Conservation (phyloP, 2,113 vertebrate genomes). For the Neotoma lepida region DNA sequence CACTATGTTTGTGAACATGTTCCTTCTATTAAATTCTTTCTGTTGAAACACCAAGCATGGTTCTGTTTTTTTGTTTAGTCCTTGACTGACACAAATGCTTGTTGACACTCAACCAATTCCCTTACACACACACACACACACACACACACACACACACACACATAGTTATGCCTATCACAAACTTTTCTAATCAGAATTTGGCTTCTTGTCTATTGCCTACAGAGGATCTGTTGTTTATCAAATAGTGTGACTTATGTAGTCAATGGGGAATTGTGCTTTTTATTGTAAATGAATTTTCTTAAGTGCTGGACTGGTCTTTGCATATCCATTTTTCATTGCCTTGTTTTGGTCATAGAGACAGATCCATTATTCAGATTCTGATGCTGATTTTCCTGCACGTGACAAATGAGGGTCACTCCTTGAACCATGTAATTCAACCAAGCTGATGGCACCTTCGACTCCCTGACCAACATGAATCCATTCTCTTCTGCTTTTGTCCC, state of each 20-base stretch:
- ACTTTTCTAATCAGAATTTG: slow-evolving; percentile 40
- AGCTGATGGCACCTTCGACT: not conserved
- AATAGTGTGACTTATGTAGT: not conserved
- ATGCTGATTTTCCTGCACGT: not conserved
- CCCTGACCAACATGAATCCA: not conserved
- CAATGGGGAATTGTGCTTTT: not conserved
- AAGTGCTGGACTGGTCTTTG: not conserved
- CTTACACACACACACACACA: not conserved
- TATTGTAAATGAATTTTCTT: not conserved
- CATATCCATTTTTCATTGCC: not conserved
- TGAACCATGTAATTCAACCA: not conserved
- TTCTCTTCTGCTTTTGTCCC: not conserved
- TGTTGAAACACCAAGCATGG: not conserved
- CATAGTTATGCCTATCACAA: not conserved
- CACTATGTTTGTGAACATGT: not conserved
- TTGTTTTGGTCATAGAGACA: not conserved
- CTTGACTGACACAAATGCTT: not conserved
- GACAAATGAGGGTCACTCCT: not conserved
- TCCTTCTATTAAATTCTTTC: slow-evolving; percentile 31
- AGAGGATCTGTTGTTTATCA: not conserved
- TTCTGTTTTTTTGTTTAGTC: slow-evolving; percentile 11
- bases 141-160: not conserved
- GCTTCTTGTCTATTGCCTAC: not conserved
- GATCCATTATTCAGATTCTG: not conserved
- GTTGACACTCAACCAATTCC: not conserved